Conservation (phyloP, 2,797 vertebrate species). For the Tokudaia muenninki region DNA sequence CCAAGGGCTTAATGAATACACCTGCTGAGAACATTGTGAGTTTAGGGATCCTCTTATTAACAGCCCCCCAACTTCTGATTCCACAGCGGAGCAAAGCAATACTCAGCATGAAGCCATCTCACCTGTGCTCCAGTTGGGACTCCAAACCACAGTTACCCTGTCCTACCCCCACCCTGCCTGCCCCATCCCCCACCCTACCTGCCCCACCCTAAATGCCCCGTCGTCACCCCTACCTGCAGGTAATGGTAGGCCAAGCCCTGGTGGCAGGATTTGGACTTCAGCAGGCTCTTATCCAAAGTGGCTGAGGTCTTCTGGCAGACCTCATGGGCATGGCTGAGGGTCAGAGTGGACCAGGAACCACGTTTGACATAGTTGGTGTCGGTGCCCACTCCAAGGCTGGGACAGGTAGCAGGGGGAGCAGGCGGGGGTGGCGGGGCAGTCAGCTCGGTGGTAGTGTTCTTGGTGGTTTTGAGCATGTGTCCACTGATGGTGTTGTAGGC, state of each 20-base stretch:
- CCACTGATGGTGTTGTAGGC: constrained; percentile 98
- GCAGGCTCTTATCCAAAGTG: constrained; percentile 97
- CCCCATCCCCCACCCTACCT: neutral
- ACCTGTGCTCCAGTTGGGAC: neutral
- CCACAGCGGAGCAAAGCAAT: neutral
- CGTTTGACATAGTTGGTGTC: constrained; percentile 96
- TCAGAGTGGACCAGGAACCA: constrained; percentile 97
- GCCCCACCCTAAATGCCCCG: constrained; percentile 88
- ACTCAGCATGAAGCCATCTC: neutral
- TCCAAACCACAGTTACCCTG: neutral
- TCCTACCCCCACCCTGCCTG: neutral
- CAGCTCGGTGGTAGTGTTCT: constrained; percentile 96
- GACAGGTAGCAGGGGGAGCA: constrained; percentile 88
- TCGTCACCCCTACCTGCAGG: constrained; percentile 90
- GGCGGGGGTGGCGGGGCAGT: constrained; percentile 88
- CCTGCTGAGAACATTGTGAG: neutral
- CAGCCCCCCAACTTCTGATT: neutral
- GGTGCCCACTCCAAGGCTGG: constrained; percentile 89
- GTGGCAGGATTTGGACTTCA: constrained; percentile 99
- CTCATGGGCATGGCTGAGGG: constrained; percentile 96
- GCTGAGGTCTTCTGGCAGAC: constrained; percentile 97
- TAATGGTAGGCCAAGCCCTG: constrained; percentile 97
- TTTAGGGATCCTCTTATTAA: neutral
- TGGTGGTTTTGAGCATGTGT: constrained; percentile 96
- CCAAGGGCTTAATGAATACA: neutral